Evolutionary conservation across 2,888 invertebrate species (phyloP).

Genomic region (Dinocampus coccinellae): DNA sequence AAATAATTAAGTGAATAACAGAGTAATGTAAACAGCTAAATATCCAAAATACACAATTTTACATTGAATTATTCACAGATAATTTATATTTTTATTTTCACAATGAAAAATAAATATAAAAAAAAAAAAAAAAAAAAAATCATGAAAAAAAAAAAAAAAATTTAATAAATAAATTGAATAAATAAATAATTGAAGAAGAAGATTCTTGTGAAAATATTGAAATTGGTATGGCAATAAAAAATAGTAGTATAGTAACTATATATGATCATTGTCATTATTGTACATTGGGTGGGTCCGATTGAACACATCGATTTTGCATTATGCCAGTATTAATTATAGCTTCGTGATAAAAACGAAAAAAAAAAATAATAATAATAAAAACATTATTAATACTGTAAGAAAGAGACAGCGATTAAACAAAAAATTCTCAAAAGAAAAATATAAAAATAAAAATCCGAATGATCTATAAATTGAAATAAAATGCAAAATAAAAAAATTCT

Average conservation of each 20-base stretch:
- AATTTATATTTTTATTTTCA: background rate
- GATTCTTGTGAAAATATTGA: background rate
- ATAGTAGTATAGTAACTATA: background rate
- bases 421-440: constrained; percentile 7
- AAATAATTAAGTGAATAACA: constrained; percentile 6
- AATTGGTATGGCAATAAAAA: background rate
- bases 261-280: constrained; percentile 23
- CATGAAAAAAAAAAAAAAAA: background rate
- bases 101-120: background rate
- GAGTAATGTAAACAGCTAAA: constrained; percentile 26
- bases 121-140: background rate
- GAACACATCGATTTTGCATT: constrained; percentile 36
- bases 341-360: constrained; percentile 24
- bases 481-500: background rate
- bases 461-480: background rate
- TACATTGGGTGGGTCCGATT: constrained; percentile 23
- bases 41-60: background rate
- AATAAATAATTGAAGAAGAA: background rate
- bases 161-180: background rate
- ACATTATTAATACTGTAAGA: background rate
- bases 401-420: background rate
- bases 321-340: constrained; percentile 43
- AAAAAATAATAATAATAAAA: constrained; percentile 5
- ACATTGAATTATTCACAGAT: background rate
- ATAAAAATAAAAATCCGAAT: background rate